Evolutionary conservation across 2,888 invertebrate species (phyloP).

Genomic region (Eumacrocentrus americanus): DNA sequence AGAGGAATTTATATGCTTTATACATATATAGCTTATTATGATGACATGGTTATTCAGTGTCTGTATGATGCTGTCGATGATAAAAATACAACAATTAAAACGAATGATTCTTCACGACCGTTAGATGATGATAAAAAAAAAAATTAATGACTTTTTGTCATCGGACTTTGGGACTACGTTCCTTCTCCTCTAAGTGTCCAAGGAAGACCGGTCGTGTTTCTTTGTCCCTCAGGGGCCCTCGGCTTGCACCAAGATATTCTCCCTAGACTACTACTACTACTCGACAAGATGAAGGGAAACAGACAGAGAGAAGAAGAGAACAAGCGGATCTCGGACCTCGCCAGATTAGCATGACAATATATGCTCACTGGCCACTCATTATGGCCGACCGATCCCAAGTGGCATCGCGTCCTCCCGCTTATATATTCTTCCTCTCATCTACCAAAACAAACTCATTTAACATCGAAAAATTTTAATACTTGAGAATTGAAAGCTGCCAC

Average conservation of each 20-base stretch:
- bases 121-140: constrained; percentile 21
- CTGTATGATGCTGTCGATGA: background rate
- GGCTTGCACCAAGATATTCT: constrained; percentile 40
- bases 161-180: constrained; percentile 25
- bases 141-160: constrained; percentile 43
- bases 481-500: background rate
- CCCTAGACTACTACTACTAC: constrained; percentile 37
- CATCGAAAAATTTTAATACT: constrained; percentile 12
- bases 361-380: constrained; percentile 57
- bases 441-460: constrained; percentile 27
- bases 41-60: background rate
- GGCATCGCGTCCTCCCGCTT: constrained; percentile 30
- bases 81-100: constrained; percentile 23
- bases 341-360: constrained; percentile 59
- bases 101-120: constrained; percentile 17
- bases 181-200: too few relatives aligned
- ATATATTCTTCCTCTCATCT: constrained; percentile 17
- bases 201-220: constrained; percentile 50
- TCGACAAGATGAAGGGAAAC: background rate
- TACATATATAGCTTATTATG: background rate
- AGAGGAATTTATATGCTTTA: background rate
- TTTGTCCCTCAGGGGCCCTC: constrained; percentile 49
- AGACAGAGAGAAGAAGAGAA: constrained; percentile 18
- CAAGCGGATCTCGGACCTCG: constrained; percentile 36
- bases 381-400: constrained; percentile 46